Percentiles rank a stretch among this genome's conserved stretches.
These are phyloP conservation scores for Diachasmimorpha longicaudata DNA, from an alignment of 1,140 invertebrate species.

Conservation along the genomic window DNA sequence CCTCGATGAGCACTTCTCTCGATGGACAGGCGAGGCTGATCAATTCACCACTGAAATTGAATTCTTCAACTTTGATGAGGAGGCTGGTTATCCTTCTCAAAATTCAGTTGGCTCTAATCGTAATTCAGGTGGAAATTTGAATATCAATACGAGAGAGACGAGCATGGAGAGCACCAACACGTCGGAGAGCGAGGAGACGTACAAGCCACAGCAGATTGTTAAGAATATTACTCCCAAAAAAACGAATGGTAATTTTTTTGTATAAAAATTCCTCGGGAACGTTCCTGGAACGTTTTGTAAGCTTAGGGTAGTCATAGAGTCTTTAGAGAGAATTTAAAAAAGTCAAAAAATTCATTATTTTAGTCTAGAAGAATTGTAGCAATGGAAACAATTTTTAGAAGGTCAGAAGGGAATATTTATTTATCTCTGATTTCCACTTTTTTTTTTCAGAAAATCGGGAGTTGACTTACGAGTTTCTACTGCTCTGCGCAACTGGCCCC, in stretches of 20 bases:
- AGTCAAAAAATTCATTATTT: not conserved
- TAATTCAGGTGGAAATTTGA: slow-evolving; percentile 37
- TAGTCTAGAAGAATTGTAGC: no score
- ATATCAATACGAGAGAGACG: slow-evolving; percentile 38
- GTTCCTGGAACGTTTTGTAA: no score
- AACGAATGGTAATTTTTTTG: slow-evolving; percentile 37
- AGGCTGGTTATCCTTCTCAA: slow-evolving; percentile 38
- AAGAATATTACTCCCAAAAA: slow-evolving; percentile 33
- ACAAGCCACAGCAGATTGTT: slow-evolving; percentile 38
- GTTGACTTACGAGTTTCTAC: slow-evolving; percentile 64
- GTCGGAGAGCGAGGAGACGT: slow-evolving; percentile 52
- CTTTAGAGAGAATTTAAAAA: no score
- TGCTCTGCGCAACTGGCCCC: slow-evolving; percentile 64
- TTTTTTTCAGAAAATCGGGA: slow-evolving; percentile 48
- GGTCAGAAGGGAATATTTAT: no score
- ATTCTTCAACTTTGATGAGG: slow-evolving; percentile 64
- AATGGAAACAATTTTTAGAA: no score
- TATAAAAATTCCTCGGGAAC: no score
- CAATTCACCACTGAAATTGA: slow-evolving; percentile 59
- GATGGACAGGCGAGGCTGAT: slow-evolving; percentile 59
- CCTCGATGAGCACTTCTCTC: slow-evolving; percentile 81
- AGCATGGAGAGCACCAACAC: slow-evolving; percentile 50
- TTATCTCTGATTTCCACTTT: no score
- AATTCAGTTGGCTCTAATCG: slow-evolving; percentile 38
- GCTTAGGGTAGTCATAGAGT: no score